Evolutionary conservation across 2,797 vertebrate genomes (phyloP).

Genomic region (Falco columbarius): DNA sequence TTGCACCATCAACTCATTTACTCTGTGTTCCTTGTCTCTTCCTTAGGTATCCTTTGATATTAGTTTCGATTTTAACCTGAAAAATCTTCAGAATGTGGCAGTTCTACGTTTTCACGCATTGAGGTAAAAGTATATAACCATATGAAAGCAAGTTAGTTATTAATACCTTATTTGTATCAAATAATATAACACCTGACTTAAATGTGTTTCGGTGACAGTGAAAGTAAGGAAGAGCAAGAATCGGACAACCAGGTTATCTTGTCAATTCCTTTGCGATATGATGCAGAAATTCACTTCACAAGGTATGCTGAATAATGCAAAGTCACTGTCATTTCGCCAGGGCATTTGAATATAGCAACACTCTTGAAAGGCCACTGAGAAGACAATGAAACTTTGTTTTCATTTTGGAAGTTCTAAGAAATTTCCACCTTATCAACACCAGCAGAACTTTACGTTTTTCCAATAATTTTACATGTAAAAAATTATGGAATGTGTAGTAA

Average conservation of each 20-base stretch:
- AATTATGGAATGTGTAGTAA: not conserved
- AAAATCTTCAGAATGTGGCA: slow-evolving; percentile 80
- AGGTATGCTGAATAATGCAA: slow-evolving; percentile 71
- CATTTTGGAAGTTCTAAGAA: not conserved
- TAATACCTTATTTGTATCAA: not conserved
- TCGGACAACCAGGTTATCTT: slow-evolving; percentile 81
- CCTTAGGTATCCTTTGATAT: slow-evolving; percentile 84
- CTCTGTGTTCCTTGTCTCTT: not conserved
- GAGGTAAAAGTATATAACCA: slow-evolving; percentile 77
- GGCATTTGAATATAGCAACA: not conserved
- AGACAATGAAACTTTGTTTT: not conserved
- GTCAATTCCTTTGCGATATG: slow-evolving; percentile 82
- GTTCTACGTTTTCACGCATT: slow-evolving; percentile 79
- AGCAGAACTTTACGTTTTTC: not conserved
- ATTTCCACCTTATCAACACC: not conserved
- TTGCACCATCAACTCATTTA: not conserved
- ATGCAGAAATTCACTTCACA: slow-evolving; percentile 86
- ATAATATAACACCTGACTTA: not conserved
- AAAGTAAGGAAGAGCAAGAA: slow-evolving; percentile 81
- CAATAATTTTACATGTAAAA: not conserved
- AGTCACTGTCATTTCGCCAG: not conserved
- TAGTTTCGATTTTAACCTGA: slow-evolving; percentile 88
- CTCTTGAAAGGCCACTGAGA: not conserved
- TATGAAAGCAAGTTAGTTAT: not conserved
- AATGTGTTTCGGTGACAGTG: slow-evolving; percentile 75